Percentiles rank a stretch among this genome's conserved stretches.
These are phyloP conservation scores for Hemitrygon akajei DNA, from an alignment of 2,797 vertebrate species.

Conservation along the genomic window DNA sequence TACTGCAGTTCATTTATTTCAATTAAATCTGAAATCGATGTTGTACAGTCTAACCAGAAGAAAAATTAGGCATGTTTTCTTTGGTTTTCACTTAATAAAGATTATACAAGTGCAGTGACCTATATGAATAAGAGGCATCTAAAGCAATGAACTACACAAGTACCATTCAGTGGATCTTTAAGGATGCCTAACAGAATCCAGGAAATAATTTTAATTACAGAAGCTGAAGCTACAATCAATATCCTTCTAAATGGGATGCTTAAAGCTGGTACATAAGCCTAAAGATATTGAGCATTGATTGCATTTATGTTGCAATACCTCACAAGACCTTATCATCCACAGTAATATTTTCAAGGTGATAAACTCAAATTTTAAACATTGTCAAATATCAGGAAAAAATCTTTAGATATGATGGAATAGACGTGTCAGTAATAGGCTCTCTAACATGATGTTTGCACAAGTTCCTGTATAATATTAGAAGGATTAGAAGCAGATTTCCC, in stretches of 20 bases:
- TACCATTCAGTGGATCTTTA: neutral
- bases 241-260: neutral
- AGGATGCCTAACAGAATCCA: neutral
- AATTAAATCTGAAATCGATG: neutral
- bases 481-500: neutral
- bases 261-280: neutral
- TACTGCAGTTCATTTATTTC: neutral
- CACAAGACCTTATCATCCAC: neutral
- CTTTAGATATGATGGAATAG: neutral
- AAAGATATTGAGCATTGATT: conserved; percentile 20
- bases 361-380: neutral
- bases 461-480: neutral
- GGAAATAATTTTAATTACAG: neutral
- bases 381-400: neutral
- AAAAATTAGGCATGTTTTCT: neutral
- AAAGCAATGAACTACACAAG: neutral
- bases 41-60: neutral
- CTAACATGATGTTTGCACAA: neutral
- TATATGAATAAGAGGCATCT: neutral
- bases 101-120: neutral
- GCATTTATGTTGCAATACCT: neutral
- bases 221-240: neutral
- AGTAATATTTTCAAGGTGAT: neutral
- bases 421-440: neutral
- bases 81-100: neutral